Evolutionary conservation across 2,797 vertebrate species (phyloP).

Genomic region (Rallus crepitans): DNA sequence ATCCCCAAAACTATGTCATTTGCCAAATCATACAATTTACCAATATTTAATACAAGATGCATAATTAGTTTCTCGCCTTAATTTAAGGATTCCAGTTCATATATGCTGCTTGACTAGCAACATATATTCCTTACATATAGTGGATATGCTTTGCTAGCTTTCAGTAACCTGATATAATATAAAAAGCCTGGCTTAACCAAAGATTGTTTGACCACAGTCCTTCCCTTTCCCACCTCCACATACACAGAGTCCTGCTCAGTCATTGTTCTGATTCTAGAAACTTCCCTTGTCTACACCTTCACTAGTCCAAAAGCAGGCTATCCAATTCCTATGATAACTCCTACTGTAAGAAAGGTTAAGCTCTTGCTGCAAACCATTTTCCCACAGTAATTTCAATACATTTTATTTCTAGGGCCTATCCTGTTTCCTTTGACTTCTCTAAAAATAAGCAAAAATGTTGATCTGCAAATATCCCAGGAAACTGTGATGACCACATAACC

Average conservation of each 20-base stretch:
- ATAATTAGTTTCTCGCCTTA: background rate
- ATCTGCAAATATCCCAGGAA: background rate
- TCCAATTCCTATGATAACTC: background rate
- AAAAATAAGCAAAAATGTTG: background rate
- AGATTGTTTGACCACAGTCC: background rate
- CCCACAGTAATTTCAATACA: background rate
- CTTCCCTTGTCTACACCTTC: background rate
- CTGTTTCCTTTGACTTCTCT: background rate
- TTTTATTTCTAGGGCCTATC: background rate
- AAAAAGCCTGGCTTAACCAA: background rate
- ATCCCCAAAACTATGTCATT: background rate
- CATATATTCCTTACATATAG: background rate
- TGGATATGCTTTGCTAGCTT: background rate
- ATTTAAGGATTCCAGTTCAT: background rate
- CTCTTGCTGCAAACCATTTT: background rate
- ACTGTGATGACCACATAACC: background rate
- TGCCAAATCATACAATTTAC: background rate
- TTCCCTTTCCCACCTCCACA: background rate
- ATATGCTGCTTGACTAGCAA: background rate
- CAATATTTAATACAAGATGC: background rate
- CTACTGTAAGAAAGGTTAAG: background rate
- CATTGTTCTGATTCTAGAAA: rapidly evolving
- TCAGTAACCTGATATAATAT: background rate
- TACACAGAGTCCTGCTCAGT: background rate
- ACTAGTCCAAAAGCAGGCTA: background rate